phyloP scores from a whole-genome alignment of 2,113 vertebrate species.

The Ascaphus truei region DNA sequence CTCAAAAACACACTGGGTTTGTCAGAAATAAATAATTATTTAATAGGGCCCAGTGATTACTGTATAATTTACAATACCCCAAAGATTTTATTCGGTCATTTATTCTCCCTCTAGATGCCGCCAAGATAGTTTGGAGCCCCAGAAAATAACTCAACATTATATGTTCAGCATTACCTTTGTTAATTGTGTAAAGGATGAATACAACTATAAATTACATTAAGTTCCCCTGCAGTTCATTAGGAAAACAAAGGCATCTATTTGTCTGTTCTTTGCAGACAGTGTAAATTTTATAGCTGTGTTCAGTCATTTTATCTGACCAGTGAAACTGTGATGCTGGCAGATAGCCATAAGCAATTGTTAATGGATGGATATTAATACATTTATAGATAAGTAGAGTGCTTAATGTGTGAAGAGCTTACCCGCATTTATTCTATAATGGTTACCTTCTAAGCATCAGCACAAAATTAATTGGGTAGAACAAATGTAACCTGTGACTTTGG shows the following conservation, averaged over 20 bases:
- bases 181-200: constrained; percentile 5
- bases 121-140: neutral
- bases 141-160: neutral
- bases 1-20: constrained; percentile 4
- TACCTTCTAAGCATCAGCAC: no score
- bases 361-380: neutral
- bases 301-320: constrained; percentile 9
- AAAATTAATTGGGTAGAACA: no score
- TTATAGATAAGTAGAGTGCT: neutral
- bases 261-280: neutral
- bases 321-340: neutral
- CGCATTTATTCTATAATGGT: no score
- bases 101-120: neutral
- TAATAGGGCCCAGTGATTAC: neutral
- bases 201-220: constrained; percentile 17
- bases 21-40: constrained; percentile 20
- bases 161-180: constrained; percentile 6
- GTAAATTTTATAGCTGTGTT: neutral
- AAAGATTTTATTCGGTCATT: neutral
- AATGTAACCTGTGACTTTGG: no score
- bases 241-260: neutral
- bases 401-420: no score
- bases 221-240: constrained; percentile 20
- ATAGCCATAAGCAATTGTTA: neutral
- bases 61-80: constrained; percentile 13